phyloP scores from a whole-genome alignment of 1,140 invertebrate genomes.

The Caenorhabditis remanei region DNA sequence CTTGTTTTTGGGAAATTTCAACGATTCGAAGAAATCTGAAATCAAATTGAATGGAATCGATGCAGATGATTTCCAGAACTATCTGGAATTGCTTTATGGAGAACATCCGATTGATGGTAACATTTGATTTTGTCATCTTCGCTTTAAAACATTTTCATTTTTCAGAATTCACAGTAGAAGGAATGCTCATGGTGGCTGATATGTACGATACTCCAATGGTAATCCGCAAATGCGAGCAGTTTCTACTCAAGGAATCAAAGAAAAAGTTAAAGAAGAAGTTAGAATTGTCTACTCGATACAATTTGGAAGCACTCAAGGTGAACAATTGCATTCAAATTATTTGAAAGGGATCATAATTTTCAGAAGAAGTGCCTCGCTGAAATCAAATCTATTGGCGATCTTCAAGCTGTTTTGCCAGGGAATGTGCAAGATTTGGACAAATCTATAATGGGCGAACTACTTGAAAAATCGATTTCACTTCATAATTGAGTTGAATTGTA shows the following conservation, averaged over 20 bases:
- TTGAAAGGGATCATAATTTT: no score
- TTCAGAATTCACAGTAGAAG: not conserved
- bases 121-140: not conserved
- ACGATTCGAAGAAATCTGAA: not conserved
- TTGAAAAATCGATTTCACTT: no score
- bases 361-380: no score
- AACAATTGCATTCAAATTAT: no score
- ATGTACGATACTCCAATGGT: not conserved
- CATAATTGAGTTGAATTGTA: no score
- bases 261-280: not conserved
- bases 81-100: not conserved
- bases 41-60: not conserved
- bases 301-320: not conserved
- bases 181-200: not conserved
- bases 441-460: no score
- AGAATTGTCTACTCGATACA: not conserved
- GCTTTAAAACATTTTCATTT: no score
- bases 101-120: not conserved
- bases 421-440: no score
- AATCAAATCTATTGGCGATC: no score
- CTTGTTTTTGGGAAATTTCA: not conserved
- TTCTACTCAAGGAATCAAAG: not conserved
- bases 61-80: not conserved
- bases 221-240: not conserved
- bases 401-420: no score